Conservation (phyloP, 2,888 invertebrate species). For the Calliopum simillimum region DNA sequence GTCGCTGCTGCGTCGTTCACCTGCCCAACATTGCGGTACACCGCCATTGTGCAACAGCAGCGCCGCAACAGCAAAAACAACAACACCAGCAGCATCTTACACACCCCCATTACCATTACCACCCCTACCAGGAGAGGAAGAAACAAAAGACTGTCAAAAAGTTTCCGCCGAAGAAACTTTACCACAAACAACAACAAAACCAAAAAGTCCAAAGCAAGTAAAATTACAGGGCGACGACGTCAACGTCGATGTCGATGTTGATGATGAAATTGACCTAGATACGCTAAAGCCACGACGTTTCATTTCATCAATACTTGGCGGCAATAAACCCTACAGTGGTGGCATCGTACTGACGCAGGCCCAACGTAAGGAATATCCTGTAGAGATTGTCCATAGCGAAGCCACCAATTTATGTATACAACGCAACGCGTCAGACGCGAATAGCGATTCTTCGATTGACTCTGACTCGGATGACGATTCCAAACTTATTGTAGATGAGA, state of each 20-base stretch:
- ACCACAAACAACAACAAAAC: slow-evolving; percentile 42
- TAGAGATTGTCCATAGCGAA: slow-evolving; percentile 53
- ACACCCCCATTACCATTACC: slow-evolving; percentile 32
- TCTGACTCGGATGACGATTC: slow-evolving; percentile 69
- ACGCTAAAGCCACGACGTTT: slow-evolving; percentile 70
- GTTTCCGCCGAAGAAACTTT: slow-evolving; percentile 34
- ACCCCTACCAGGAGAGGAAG: slow-evolving; percentile 34
- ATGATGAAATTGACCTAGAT: slow-evolving; percentile 19
- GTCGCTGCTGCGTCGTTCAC: background rate
- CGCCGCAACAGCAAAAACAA: slow-evolving; percentile 15
- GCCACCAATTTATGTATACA: slow-evolving; percentile 46
- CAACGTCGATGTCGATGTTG: slow-evolving; percentile 13
- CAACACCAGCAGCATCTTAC: slow-evolving; percentile 43
- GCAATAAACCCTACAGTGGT: slow-evolving; percentile 85
- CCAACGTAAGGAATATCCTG: slow-evolving; percentile 82
- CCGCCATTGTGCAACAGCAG: slow-evolving; percentile 7
- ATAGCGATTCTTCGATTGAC: slow-evolving; percentile 41
- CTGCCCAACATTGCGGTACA: background rate
- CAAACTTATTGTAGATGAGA: slow-evolving; percentile 74
- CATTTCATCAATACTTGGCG: slow-evolving; percentile 84
- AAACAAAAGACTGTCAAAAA: slow-evolving; percentile 57
- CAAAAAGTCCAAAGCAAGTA: slow-evolving; percentile 39
- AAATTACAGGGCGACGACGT: slow-evolving; percentile 30
- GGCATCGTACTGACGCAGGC: slow-evolving; percentile 84
- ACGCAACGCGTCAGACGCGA: slow-evolving; percentile 62